A percentile compares a stretch with the other conserved stretches of the same genome.
Evolutionary conservation across 2,888 invertebrate genomes (phyloP).

Genomic region (Lycophotia porphyrea): DNA sequence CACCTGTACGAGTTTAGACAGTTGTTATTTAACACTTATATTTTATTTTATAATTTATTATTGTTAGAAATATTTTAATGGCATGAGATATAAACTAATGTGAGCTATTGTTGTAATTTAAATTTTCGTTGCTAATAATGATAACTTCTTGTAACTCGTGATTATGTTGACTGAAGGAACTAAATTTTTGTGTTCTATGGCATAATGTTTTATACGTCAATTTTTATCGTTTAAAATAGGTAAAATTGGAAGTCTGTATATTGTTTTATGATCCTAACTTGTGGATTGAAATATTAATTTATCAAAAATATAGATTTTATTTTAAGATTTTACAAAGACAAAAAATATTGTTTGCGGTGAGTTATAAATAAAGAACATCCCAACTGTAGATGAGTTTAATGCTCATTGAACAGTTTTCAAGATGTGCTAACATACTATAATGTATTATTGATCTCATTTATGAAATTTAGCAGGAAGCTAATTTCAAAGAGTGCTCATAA

Average conservation of each 20-base stretch:
- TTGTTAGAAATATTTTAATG: slow-evolving; percentile 68
- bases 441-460: slow-evolving; percentile 84
- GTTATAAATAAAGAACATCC: slow-evolving; percentile 70
- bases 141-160: slow-evolving; percentile 55
- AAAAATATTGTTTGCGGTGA: slow-evolving; percentile 71
- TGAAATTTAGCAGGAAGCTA: slow-evolving; percentile 70
- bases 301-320: slow-evolving; percentile 64
- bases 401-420: slow-evolving; percentile 80
- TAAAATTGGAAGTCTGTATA: slow-evolving; percentile 57
- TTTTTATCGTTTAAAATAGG: slow-evolving; percentile 63
- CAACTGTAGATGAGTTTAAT: slow-evolving; percentile 63
- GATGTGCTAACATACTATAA: slow-evolving; percentile 67
- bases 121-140: slow-evolving; percentile 65
- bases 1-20: slow-evolving; percentile 59
- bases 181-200: slow-evolving; percentile 63
- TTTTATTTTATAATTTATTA: slow-evolving; percentile 64
- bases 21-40: slow-evolving; percentile 61
- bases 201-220: slow-evolving; percentile 59
- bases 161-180: slow-evolving; percentile 71
- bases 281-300: slow-evolving; percentile 64
- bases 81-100: slow-evolving; percentile 67
- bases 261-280: slow-evolving; percentile 54
- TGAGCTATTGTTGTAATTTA: slow-evolving; percentile 65
- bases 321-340: slow-evolving; percentile 72
- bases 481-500: slow-evolving; percentile 63